phyloP scores from a whole-genome alignment of 1,140 invertebrate species.

The Euwallacea fornicatus region DNA sequence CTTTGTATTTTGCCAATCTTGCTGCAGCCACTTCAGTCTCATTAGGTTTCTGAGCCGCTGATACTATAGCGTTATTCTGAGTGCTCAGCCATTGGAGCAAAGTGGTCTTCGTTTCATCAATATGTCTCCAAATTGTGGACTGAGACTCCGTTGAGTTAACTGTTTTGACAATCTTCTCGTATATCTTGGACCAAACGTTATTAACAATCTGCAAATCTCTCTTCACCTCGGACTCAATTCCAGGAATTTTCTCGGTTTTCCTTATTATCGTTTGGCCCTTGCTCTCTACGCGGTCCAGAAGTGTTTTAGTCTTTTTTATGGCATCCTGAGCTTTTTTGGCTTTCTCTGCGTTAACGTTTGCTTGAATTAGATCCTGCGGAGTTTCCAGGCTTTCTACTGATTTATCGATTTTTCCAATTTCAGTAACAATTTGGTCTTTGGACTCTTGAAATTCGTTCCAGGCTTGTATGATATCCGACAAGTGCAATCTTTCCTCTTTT shows the following conservation, averaged over 20 bases:
- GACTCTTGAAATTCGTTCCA: slow-evolving; percentile 77
- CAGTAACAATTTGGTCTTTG: slow-evolving; percentile 67
- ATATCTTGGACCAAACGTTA: slow-evolving; percentile 73
- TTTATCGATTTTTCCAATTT: slow-evolving; percentile 67
- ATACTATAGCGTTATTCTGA: slow-evolving; percentile 73
- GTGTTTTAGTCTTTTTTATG: slow-evolving; percentile 72
- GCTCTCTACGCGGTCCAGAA: slow-evolving; percentile 73
- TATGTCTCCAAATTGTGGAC: slow-evolving; percentile 87
- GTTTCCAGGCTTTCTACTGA: slow-evolving; percentile 61
- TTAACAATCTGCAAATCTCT: slow-evolving; percentile 64
- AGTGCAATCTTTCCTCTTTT: slow-evolving; percentile 73
- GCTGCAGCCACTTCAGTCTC: slow-evolving; percentile 79
- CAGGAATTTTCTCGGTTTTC: slow-evolving; percentile 72
- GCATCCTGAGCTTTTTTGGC: slow-evolving; percentile 73
- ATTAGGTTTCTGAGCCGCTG: slow-evolving; percentile 72
- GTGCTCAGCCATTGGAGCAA: slow-evolving; percentile 81
- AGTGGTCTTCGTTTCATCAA: slow-evolving; percentile 82
- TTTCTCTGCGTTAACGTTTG: slow-evolving; percentile 68
- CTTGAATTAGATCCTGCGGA: slow-evolving; percentile 67
- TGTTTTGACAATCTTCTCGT: slow-evolving; percentile 69
- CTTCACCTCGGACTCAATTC: slow-evolving; percentile 70
- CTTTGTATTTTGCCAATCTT: slow-evolving; percentile 79
- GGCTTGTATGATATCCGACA: slow-evolving; percentile 68
- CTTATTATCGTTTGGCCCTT: slow-evolving; percentile 71
- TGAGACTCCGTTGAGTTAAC: slow-evolving; percentile 84